phyloP scores from a whole-genome alignment of 2,888 invertebrate genomes.

The Seira ritae region DNA sequence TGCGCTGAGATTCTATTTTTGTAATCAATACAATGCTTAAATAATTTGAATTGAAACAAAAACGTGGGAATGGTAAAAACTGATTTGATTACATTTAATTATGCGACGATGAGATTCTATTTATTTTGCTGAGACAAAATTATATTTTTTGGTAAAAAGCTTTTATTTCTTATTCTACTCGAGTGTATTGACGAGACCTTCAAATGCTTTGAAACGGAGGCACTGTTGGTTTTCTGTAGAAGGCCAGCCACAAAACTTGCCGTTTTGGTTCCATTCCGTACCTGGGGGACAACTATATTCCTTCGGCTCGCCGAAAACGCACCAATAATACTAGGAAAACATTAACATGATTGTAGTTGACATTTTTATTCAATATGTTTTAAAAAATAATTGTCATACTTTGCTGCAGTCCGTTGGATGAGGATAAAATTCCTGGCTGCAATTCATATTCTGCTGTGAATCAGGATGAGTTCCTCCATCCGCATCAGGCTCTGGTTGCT shows the following conservation, averaged over 20 bases:
- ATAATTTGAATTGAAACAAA: background rate
- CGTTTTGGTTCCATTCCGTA: constrained; percentile 84
- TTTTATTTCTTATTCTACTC: background rate
- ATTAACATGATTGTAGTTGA: background rate
- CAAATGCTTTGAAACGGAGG: constrained; percentile 48
- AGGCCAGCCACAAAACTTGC: constrained; percentile 89
- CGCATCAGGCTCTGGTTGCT: background rate
- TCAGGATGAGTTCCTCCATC: background rate
- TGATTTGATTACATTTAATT: background rate
- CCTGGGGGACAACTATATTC: constrained; percentile 85
- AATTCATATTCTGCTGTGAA: constrained; percentile 60
- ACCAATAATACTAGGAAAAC: constrained; percentile 89
- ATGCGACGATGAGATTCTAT: background rate
- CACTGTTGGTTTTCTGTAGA: constrained; percentile 40
- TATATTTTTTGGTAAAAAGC: background rate
- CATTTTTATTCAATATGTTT: background rate
- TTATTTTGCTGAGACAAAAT: background rate
- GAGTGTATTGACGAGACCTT: constrained; percentile 45
- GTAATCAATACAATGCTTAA: background rate
- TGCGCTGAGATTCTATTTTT: no score
- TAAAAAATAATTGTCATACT: constrained; percentile 50
- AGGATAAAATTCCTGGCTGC: constrained; percentile 70
- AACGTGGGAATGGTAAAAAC: background rate
- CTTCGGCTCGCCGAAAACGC: constrained; percentile 86
- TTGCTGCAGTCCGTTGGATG: constrained; percentile 73